Evolutionary conservation across 30 jellyfish, hydroid and myxozoan genomes (phyloP).

Genomic region (Morbakka virulenta): DNA sequence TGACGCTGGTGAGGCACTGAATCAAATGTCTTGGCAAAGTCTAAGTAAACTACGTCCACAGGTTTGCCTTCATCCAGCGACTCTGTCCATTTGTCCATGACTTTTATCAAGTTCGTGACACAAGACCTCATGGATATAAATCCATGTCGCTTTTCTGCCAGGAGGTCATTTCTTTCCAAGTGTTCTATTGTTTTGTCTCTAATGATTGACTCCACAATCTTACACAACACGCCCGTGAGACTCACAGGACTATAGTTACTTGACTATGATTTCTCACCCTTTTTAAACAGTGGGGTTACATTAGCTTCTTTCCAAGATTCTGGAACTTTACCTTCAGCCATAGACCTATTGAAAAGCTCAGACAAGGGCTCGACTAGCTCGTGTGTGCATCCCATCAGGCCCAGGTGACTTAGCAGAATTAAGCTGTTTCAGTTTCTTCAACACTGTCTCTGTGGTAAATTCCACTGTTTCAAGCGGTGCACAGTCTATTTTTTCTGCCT

Average conservation of each 20-base stretch:
- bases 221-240: conserved; percentile 27
- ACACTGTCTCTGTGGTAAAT: conserved; percentile 1
- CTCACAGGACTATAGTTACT: conserved; percentile 28
- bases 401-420: conserved; percentile 23
- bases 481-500: conserved; percentile 4
- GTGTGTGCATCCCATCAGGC: conserved; percentile 17
- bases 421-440: conserved; percentile 6
- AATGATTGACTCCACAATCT: no score
- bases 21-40: neutral
- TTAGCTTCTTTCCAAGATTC: no score
- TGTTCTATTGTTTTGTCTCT: no score
- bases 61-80: no score
- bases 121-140: no score
- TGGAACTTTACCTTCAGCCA: conserved; percentile 27
- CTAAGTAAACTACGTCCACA: no score
- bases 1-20: conserved; percentile 1
- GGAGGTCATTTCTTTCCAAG: no score
- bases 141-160: no score
- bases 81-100: no score
- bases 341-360: conserved; percentile 16
- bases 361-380: conserved; percentile 13
- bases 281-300: no score
- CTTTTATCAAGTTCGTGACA: no score
- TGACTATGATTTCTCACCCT: conserved; percentile 7
- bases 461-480: neutral